These are phyloP conservation scores for Hormaphis cornu DNA, from an alignment of 1,140 invertebrate species.

Conservation along the genomic window DNA sequence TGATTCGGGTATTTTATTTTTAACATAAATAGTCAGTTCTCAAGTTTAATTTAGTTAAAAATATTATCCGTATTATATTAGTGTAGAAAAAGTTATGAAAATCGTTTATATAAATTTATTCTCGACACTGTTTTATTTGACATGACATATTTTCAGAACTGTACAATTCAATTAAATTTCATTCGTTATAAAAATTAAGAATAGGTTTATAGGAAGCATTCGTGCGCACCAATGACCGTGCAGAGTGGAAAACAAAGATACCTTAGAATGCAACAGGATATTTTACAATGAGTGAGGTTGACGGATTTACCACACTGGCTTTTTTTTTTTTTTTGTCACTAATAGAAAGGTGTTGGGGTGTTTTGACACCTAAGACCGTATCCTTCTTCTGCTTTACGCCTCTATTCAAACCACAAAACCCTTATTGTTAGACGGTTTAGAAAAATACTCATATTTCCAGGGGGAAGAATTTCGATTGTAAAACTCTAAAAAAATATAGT, in stretches of 20 bases:
- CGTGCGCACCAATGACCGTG: conserved; percentile 7
- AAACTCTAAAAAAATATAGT: neutral
- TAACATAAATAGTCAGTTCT: too few relatives aligned
- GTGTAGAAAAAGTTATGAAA: too few relatives aligned
- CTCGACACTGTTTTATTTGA: too few relatives aligned
- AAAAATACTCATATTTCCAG: conserved; percentile 22
- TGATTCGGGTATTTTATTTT: too few relatives aligned
- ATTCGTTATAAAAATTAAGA: conserved; percentile 10
- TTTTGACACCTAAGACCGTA: conserved; percentile 32
- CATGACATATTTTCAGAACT: neutral
- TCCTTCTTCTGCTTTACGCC: conserved; percentile 10
- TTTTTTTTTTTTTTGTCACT: neutral
- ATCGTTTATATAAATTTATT: too few relatives aligned
- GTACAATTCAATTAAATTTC: conserved; percentile 21
- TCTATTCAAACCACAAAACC: conserved; percentile 16
- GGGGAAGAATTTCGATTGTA: neutral
- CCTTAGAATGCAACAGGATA: neutral
- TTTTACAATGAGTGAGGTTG: neutral
- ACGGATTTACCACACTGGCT: neutral
- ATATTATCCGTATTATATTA: too few relatives aligned
- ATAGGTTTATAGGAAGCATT: neutral
- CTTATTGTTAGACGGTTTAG: conserved; percentile 10
- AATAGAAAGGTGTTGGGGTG: conserved; percentile 18
- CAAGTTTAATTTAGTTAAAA: too few relatives aligned
- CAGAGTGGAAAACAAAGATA: neutral